Evolutionary conservation across 2,113 vertebrate genomes (phyloP).

Genomic region (Poeciliopsis turrubarensis): DNA sequence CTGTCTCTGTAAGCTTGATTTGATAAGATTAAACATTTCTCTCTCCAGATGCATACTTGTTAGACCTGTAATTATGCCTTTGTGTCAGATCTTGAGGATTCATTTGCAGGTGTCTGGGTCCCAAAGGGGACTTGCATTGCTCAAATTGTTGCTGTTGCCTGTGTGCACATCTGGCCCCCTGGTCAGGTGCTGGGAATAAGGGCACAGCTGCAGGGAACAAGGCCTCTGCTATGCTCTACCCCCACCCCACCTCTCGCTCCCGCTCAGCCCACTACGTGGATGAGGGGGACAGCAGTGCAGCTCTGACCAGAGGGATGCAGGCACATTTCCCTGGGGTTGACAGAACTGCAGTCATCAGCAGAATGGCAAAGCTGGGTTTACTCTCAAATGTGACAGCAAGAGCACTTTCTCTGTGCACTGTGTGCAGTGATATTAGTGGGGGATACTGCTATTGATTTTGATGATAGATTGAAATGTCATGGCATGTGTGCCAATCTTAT

Average conservation of each 20-base stretch:
- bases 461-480: conserved; percentile 75
- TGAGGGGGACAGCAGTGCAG: conserved; percentile 51
- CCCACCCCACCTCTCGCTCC: conserved; percentile 1
- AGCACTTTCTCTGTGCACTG: conserved; percentile 39
- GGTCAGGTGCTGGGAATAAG: conserved; percentile 79
- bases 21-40: conserved; percentile 61
- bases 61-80: conserved; percentile 71
- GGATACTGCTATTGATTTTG: conserved; percentile 65
- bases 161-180: conserved; percentile 74
- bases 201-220: conserved; percentile 74
- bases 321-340: conserved; percentile 61
- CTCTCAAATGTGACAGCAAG: conserved; percentile 61
- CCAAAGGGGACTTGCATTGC: conserved; percentile 73
- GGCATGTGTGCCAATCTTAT: conserved; percentile 55
- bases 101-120: conserved; percentile 76
- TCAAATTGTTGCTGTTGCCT: conserved; percentile 73
- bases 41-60: conserved; percentile 69
- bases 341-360: conserved; percentile 75
- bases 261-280: conserved; percentile 48
- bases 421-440: conserved; percentile 55
- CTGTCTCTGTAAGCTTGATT: conserved; percentile 37
- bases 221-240: conserved; percentile 30
- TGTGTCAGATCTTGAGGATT: conserved; percentile 64
- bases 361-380: conserved; percentile 56
- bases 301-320: conserved; percentile 72